These are phyloP conservation scores for Dysidea cf. avara DNA, from an alignment of 37 sponge, comb jelly and placozoan species.

Conservation along the genomic window DNA sequence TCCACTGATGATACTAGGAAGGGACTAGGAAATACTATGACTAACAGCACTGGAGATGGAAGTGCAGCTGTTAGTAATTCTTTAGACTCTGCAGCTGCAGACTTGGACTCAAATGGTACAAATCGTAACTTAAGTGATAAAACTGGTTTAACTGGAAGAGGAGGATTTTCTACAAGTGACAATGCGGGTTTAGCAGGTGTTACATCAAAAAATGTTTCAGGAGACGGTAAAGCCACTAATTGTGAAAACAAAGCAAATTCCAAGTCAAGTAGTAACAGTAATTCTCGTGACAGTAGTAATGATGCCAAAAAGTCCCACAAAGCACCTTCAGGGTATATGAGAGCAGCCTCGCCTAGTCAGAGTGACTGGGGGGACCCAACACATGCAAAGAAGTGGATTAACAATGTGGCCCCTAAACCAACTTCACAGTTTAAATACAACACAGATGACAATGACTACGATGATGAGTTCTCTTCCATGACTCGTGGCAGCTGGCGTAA, in stretches of 20 bases:
- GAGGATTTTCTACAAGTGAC: conserved; percentile 5
- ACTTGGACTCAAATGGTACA: not conserved
- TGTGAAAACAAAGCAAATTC: not conserved
- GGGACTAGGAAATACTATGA: too few species aligned
- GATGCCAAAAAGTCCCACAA: conserved; percentile 1
- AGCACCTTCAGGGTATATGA: conserved; percentile 44
- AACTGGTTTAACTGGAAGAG: not conserved
- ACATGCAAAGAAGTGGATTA: conserved; percentile 47
- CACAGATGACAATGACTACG: not conserved
- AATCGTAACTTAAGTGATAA: not conserved
- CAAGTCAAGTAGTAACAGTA: not conserved
- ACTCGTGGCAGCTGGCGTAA: conserved; percentile 5
- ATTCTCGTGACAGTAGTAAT: not conserved
- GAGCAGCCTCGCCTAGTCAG: conserved; percentile 51
- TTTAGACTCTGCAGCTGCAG: too few species aligned
- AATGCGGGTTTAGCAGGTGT: not conserved
- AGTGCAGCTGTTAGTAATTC: too few species aligned
- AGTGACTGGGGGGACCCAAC: conserved; percentile 75
- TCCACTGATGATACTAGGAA: too few species aligned
- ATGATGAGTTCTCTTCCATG: conserved; percentile 3
- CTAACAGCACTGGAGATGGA: too few species aligned
- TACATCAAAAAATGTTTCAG: not conserved
- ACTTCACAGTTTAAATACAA: conserved; percentile 21
- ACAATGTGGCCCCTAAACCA: conserved; percentile 50
- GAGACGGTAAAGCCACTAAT: not conserved